Conservation (phyloP, 2,888 invertebrate genomes). For the Myopa tessellatipennis region DNA sequence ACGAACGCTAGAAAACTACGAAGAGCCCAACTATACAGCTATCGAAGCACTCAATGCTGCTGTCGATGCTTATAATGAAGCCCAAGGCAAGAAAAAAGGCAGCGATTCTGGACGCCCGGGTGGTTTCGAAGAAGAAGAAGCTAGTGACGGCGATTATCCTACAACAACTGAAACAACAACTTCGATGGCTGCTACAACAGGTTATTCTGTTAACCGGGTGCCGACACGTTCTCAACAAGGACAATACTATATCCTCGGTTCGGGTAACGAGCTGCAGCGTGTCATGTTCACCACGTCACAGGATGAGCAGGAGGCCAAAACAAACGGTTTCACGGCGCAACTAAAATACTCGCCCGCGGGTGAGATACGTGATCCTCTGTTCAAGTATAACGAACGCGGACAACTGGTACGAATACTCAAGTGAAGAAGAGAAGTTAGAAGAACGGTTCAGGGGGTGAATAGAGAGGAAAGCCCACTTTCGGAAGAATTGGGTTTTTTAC, state of each 20-base stretch:
- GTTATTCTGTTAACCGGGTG: conserved; percentile 32
- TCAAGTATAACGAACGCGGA: conserved; percentile 64
- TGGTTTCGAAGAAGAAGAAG: conserved; percentile 4
- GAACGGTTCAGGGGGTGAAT: no score
- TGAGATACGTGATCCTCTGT: conserved; percentile 66
- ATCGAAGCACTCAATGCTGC: conserved; percentile 51
- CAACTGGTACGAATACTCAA: conserved; percentile 64
- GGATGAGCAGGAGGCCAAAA: conserved; percentile 56
- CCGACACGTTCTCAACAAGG: conserved; percentile 54
- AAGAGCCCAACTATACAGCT: conserved; percentile 42
- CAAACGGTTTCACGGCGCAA: conserved; percentile 65
- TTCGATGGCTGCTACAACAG: neutral
- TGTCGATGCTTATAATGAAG: conserved; percentile 48
- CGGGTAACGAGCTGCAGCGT: conserved; percentile 65
- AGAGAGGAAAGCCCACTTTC: no score
- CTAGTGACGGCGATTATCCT: conserved; percentile 20
- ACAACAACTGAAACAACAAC: neutral
- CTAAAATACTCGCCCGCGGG: conserved; percentile 66
- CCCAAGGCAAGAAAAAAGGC: conserved; percentile 17
- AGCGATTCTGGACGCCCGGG: conserved; percentile 19
- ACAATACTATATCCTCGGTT: conserved; percentile 66
- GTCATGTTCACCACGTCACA: conserved; percentile 64
- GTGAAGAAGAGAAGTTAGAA: conserved; percentile 9
- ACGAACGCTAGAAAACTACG: conserved; percentile 37
- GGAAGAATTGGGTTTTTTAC: no score